Percentiles rank a stretch among this genome's conserved stretches.
Conservation (phyloP, 2,113 vertebrate genomes). For the Danionella cerebrum region DNA sequence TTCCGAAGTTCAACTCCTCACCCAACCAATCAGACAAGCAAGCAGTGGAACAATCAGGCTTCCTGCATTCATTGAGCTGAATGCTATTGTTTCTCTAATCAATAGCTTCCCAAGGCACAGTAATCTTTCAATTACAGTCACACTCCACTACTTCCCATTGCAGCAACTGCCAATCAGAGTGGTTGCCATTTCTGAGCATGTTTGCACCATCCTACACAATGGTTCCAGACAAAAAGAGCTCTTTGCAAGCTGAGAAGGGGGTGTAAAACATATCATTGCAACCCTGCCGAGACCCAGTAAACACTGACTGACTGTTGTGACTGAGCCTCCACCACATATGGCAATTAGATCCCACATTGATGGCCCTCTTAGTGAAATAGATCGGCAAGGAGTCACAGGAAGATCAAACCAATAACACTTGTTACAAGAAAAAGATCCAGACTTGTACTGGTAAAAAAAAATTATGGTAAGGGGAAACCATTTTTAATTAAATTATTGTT, state of each 20-base stretch:
- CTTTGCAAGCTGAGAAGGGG: conserved; percentile 36
- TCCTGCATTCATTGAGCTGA: not conserved
- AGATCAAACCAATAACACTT: no score
- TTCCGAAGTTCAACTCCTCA: not conserved
- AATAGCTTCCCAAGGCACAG: conserved; percentile 34
- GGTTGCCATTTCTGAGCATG: conserved; percentile 44
- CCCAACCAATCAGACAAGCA: not conserved
- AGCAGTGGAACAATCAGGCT: not conserved
- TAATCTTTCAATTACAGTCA: conserved; percentile 47
- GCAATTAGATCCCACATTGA: conserved; percentile 11
- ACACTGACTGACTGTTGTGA: conserved; percentile 29
- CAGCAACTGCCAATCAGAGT: conserved; percentile 39
- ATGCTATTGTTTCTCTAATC: conserved; percentile 39
- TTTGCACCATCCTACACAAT: conserved; percentile 42
- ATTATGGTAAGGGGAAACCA: no score
- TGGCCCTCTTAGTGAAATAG: conserved; percentile 2
- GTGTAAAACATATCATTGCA: conserved; percentile 44
- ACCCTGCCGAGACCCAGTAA: conserved; percentile 22
- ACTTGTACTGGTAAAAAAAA: no score
- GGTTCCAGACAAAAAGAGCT: conserved; percentile 42
- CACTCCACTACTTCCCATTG: conserved; percentile 35
- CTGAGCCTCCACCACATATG: conserved; percentile 4
- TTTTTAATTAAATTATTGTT: no score
- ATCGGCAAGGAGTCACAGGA: not conserved
- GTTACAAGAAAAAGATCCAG: no score